Evolutionary conservation across 2,888 invertebrate species (phyloP).

Genomic region (Apodemia zela): DNA sequence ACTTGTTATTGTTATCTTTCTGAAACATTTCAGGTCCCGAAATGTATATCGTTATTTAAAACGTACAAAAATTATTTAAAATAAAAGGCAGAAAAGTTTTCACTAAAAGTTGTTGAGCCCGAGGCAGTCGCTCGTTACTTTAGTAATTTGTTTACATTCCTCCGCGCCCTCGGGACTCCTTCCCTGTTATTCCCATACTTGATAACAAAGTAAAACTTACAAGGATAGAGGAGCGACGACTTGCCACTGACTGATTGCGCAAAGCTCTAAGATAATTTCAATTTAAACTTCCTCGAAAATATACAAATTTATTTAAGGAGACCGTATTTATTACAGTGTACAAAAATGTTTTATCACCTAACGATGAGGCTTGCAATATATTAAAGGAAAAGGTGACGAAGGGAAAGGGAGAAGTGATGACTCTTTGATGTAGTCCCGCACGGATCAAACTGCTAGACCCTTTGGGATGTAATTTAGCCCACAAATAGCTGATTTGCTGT

Average conservation of each 20-base stretch:
- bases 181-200: slow-evolving; percentile 10
- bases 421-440: neutral
- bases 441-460: neutral
- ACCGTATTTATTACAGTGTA: neutral
- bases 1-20: neutral
- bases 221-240: slow-evolving; percentile 4
- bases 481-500: neutral
- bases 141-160: slow-evolving; percentile 15
- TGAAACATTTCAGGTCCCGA: neutral
- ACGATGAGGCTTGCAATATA: neutral
- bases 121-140: slow-evolving; percentile 10
- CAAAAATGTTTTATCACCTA: neutral
- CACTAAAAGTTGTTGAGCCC: slow-evolving; percentile 4
- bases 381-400: too few species aligned
- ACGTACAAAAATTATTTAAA: neutral
- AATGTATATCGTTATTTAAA: slow-evolving; percentile 4
- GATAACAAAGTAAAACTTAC: slow-evolving; percentile 10
- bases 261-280: slow-evolving; percentile 16
- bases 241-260: slow-evolving; percentile 11
- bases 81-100: neutral
- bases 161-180: neutral
- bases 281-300: slow-evolving; percentile 13
- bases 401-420: too few species aligned
- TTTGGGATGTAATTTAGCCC: neutral
- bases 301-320: slow-evolving; percentile 1